Conservation (phyloP, 2,113 vertebrate species). For the Oncorhynchus masou region DNA sequence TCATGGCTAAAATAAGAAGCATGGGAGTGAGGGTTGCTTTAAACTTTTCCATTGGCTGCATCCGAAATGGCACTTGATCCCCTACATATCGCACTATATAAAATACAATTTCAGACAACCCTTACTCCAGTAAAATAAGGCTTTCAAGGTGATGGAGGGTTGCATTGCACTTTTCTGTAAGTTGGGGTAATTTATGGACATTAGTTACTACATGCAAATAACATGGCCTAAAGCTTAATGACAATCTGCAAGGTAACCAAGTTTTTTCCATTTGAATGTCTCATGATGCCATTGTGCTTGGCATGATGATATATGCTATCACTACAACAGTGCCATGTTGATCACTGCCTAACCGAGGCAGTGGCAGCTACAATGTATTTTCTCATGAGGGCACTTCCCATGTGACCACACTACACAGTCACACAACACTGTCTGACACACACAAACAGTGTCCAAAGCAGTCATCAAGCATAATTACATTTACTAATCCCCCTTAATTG, state of each 20-base stretch:
- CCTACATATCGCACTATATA: too few species aligned
- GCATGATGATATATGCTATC: conserved; percentile 13
- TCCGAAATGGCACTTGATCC: too few species aligned
- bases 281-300: conserved; percentile 17
- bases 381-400: not conserved
- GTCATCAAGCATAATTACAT: conserved; percentile 55
- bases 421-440: not conserved
- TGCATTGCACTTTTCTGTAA: not conserved
- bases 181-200: conserved; percentile 2
- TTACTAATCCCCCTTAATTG: conserved; percentile 64
- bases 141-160: not conserved
- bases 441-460: conserved; percentile 6
- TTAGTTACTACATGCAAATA: not conserved
- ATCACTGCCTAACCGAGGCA: not conserved
- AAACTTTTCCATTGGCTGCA: not conserved
- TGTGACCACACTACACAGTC: not conserved
- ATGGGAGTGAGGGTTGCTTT: not conserved
- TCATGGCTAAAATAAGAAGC: not conserved
- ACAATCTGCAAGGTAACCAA: conserved; percentile 23
- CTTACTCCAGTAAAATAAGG: not conserved
- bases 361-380: not conserved
- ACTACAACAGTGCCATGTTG: conserved; percentile 2
- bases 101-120: too few species aligned
- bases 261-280: conserved; percentile 15
- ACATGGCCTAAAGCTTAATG: not conserved